Base-by-base conservation (phyloP, 2,888 invertebrate species). In the Scaptomyza tumidula region DNA sequence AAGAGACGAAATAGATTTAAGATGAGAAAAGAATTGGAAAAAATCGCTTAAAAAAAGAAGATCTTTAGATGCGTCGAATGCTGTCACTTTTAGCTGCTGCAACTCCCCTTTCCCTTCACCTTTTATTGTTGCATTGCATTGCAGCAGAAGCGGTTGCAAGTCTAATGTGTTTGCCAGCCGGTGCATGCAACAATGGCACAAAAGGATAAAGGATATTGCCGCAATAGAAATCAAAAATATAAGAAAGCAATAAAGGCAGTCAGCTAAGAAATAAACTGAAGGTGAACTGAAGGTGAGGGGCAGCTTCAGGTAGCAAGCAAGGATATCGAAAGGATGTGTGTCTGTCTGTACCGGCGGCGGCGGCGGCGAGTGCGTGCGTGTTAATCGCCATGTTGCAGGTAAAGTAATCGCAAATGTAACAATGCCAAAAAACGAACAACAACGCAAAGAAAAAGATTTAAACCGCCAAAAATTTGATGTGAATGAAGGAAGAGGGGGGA, bases 301-400 rank as follows among this genome's bases (percentile, higher is more conserved):
- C 33, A 24, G 41, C 43, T 41, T 31, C 61, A 72, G 61, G 66
- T 66, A 66, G 62, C 44, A 9, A 14, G n/a, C 37, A 39, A 39
- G n/a, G 24, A 37, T 16, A 46, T n/a, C 4, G n/a, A 16, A 56
- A 56, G 59, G 41, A 53, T 75, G 24, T 24, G 59, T 44, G 43
- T 58, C 46, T 66, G 41, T 56, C 50, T 71, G 39, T 52, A 50
- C 49, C 60, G 68, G 39, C 49, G 54, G 49, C 60, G 68, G 61
- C 58, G 71, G 61, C 63, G 81, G 72, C 33, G 33, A 2, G 33
- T 58, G 71, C 70, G 72, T 84, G 88, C 81, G 88, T 84, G 85
- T 82, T 89, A 88, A 88, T 88, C 88, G 86, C 77, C 78, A 77
- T 89, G 89, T 89, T 87, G 87, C 86, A 88, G 89, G 87, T 89